phyloP scores from a whole-genome alignment of 2,113 vertebrate species.

The Tinamus guttatus region DNA sequence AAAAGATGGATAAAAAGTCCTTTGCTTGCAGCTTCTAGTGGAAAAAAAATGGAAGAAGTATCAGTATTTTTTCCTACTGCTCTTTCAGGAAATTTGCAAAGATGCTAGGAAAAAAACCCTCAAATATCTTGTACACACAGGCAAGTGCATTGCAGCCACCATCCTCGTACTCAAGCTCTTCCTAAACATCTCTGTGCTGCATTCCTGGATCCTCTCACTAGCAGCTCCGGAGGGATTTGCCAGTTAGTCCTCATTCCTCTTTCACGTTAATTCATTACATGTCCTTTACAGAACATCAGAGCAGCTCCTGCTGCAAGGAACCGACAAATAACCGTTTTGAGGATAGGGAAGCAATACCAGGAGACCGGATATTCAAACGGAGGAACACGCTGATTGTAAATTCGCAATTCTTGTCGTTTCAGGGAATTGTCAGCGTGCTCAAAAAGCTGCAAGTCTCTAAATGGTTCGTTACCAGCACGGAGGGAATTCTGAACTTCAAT shows the following conservation, averaged over 20 bases:
- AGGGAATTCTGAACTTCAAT: neutral
- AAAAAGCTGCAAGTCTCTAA: neutral
- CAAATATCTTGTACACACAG: neutral
- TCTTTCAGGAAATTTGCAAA: neutral
- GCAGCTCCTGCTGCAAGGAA: neutral
- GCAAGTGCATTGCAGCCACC: neutral
- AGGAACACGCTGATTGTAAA: neutral
- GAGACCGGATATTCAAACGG: neutral
- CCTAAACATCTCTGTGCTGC: neutral
- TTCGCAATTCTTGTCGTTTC: neutral
- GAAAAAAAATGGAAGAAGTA: neutral
- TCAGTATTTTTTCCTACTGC: slow-evolving; percentile 1
- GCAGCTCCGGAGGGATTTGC: neutral
- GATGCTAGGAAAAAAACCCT: neutral
- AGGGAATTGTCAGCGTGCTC: neutral
- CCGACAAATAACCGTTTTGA: neutral
- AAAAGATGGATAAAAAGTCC: neutral
- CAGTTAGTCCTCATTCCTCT: neutral
- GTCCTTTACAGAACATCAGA: neutral
- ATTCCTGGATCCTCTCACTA: neutral
- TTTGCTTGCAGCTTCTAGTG: neutral
- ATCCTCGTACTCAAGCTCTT: neutral
- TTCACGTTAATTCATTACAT: neutral
- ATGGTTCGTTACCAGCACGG: neutral
- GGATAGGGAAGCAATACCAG: neutral